Base-by-base conservation (phyloP, 2,113 vertebrate species). In the Channa maculata region DNA sequence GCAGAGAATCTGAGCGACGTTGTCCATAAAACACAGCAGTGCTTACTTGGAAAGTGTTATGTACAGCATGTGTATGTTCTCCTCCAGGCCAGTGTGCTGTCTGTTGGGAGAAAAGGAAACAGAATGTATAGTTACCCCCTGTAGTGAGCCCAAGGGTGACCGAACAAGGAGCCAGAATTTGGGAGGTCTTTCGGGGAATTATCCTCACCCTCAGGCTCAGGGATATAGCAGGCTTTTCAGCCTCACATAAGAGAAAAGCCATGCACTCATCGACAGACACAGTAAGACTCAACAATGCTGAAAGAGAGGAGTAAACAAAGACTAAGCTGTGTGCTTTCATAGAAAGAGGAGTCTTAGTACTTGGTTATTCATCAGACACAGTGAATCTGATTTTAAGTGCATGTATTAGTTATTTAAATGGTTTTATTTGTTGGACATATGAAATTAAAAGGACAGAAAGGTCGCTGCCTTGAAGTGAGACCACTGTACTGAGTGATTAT, bases 161-260 rank as follows among this genome's bases (percentile, higher is more conserved):
- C 82, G 85, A 93, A 85, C 81, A 88, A 55, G 85, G 80, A 92
- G 84, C 86, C 77, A 87, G 87, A 90, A 80, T 91, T 87, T 86
- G 90, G 76, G 76, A 57, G 90, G 89, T 93, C 89, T 92, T 89
- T 91, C 70, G 86, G 79, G 89, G 90, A 92, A 82, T 92, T 88
- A 93, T 91, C 87, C 87, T 77, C 82, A 86, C 86, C 87, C 69
- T 79, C 38, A 65, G 84, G 88, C 84, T 50, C 9, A 58, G 59
- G 73, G 85, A 90, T 90, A 78, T 38, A 87, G 75, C 45, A 43
- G 66, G 88, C 84, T 87, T 89, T 86, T 88, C 82, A 84, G 83
- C 44, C 76, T 82, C 65, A 50, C 66, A 83, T 75, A 80, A 83
- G 79, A 86, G 54, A 74, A 36, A 49, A 82, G 67, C 61, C 67